Conservation (phyloP, 1,140 invertebrate genomes). For the Orchestia grillus region DNA sequence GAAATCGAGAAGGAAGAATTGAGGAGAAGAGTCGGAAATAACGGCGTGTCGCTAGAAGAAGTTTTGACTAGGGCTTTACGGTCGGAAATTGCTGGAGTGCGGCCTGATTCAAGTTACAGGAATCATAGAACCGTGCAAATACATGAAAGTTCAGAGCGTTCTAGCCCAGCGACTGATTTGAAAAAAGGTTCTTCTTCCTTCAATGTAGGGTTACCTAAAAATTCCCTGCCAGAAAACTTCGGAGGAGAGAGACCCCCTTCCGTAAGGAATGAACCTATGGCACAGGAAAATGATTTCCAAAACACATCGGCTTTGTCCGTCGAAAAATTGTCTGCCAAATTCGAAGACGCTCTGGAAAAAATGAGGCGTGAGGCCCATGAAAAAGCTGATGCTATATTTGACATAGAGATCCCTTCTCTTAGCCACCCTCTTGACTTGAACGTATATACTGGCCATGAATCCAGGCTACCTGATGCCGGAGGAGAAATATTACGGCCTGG, state of each 20-base stretch:
- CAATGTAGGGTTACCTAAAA: neutral
- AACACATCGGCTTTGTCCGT: neutral
- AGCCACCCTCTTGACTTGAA: neutral
- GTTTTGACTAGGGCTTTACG: neutral
- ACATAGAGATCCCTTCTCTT: neutral
- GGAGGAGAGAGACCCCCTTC: too few species aligned
- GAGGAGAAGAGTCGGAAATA: neutral
- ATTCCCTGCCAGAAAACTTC: neutral
- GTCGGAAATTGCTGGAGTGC: neutral
- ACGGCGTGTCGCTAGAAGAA: neutral
- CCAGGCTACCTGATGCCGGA: neutral
- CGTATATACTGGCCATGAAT: neutral
- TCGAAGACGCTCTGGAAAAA: neutral
- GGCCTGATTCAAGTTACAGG: neutral
- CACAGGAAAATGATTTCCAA: neutral
- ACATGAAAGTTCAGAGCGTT: neutral
- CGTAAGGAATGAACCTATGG: too few species aligned
- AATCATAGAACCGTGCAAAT: neutral
- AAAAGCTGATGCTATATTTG: neutral
- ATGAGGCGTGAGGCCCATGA: neutral
- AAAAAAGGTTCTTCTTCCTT: neutral
- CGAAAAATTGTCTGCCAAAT: neutral
- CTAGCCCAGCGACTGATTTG: neutral
- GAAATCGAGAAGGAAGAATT: conserved; percentile 25
- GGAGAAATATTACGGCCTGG: neutral